Evolutionary conservation across 1,140 invertebrate species (phyloP), one percentile per base, ranked within the genome.

Genomic region (Ericerus pela): DNA sequence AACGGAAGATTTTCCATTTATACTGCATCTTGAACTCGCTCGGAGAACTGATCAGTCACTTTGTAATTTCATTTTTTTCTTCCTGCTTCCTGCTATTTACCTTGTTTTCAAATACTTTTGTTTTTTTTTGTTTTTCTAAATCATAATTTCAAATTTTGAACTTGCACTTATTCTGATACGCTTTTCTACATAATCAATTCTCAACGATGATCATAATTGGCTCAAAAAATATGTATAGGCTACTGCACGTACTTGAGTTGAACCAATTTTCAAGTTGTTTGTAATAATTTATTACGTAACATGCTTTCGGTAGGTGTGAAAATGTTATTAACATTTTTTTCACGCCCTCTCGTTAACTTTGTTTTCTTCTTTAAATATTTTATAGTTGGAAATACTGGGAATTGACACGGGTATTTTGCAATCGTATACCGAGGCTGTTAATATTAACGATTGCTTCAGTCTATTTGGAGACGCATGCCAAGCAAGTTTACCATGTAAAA

Each of bases 401-500:
- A 66, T 73, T 12, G 69, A 75, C 52, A 60, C 82, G n/a, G 73
- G 83, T 54, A 66, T 88, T 26, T 65, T 85, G 14, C 75, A 76
- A 31, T 78, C 79, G 20, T 75, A 80, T 4, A 67, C 78, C 14
- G 83, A 85, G 64, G 79, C 83, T 2, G 75, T 79, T 0, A 85
- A 87, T 66, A 75, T 90, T 2, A 75, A 79, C 43, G 82, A 90
- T 52, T 91, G 88, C 65, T 75, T 73, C 0, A 24, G 11, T 1
- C 26, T 43, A 12, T 37, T 51, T 1, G 59, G 54, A 3, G 57
- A 60, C 10, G 51, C 58, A 11, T 62, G 62, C 41, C 80, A 79
- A 65, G 68, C 72, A 1, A 67, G 68, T 31, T 71, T 69, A 53
- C 79, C 78, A 0, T 82, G 80, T 65, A 63, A 65, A 54, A 79